Conservation (phyloP, 37 sponge, comb jelly and placozoan genomes). For the Theonella swinhoei region DNA sequence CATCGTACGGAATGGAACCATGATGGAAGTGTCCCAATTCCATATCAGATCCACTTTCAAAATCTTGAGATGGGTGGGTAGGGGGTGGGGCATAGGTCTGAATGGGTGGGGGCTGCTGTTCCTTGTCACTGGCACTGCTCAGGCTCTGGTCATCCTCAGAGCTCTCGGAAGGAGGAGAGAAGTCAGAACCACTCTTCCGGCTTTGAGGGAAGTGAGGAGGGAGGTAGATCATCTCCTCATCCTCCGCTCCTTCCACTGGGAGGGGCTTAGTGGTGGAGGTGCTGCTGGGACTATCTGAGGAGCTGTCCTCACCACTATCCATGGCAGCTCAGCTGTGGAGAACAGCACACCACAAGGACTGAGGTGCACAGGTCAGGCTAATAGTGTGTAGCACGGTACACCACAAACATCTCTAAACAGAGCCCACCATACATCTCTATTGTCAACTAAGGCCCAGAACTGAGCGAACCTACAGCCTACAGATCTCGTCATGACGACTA, state of each 20-base stretch:
- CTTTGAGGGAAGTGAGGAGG: not conserved
- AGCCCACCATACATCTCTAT: too few species aligned
- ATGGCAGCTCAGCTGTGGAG: not conserved
- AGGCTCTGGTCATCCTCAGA: not conserved
- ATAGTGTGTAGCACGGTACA: too few species aligned
- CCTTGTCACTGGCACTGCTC: not conserved
- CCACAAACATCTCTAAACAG: too few species aligned
- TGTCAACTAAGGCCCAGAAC: too few species aligned
- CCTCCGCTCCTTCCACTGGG: not conserved
- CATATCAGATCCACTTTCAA: not conserved
- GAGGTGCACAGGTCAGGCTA: too few species aligned
- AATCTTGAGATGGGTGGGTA: not conserved
- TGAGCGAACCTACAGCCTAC: too few species aligned
- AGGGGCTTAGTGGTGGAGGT: not conserved
- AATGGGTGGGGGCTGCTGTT: not conserved
- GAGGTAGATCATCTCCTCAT: not conserved
- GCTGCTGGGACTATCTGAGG: too few species aligned
- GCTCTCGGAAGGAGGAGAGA: not conserved
- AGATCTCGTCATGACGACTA: too few species aligned
- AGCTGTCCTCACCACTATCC: too few species aligned
- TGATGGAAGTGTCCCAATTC: not conserved
- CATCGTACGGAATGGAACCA: not conserved
- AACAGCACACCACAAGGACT: too few species aligned
- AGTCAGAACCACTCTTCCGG: not conserved
- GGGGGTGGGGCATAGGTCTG: not conserved